Evolutionary conservation across 2,888 invertebrate genomes (phyloP).

Genomic region (Eurois occulta): DNA sequence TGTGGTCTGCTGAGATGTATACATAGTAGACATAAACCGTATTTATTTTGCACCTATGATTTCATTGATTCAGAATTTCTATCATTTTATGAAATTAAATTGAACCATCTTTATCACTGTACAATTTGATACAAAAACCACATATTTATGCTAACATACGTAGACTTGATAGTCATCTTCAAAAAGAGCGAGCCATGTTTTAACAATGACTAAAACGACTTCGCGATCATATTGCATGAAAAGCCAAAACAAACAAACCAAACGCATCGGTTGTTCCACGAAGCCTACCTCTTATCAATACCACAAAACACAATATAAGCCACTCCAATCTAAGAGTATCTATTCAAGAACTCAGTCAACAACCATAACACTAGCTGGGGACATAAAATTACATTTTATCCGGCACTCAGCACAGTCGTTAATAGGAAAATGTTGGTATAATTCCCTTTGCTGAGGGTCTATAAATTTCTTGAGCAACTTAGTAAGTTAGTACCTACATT

Average conservation of each 20-base stretch:
- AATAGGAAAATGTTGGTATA: conserved; percentile 62
- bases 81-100: not conserved
- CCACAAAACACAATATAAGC: conserved; percentile 33
- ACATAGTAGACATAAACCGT: not conserved
- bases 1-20: conserved; percentile 2
- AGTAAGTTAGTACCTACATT: conserved; percentile 61
- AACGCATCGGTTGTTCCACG: not conserved
- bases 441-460: conserved; percentile 51
- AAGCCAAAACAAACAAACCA: not conserved
- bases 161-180: not conserved
- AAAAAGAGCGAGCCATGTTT: not conserved
- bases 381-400: conserved; percentile 65
- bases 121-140: not conserved
- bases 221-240: not conserved
- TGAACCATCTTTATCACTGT: not conserved
- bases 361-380: conserved; percentile 35
- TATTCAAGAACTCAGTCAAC: conserved; percentile 37
- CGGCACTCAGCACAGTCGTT: conserved; percentile 58
- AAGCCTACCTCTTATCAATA: conserved; percentile 10
- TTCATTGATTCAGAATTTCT: not conserved
- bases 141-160: not conserved
- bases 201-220: not conserved
- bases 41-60: conserved; percentile 19
- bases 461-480: conserved; percentile 68
- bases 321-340: conserved; percentile 39